phyloP scores from a whole-genome alignment of 2,888 invertebrate genomes.

The Drosophila prostipennis region DNA sequence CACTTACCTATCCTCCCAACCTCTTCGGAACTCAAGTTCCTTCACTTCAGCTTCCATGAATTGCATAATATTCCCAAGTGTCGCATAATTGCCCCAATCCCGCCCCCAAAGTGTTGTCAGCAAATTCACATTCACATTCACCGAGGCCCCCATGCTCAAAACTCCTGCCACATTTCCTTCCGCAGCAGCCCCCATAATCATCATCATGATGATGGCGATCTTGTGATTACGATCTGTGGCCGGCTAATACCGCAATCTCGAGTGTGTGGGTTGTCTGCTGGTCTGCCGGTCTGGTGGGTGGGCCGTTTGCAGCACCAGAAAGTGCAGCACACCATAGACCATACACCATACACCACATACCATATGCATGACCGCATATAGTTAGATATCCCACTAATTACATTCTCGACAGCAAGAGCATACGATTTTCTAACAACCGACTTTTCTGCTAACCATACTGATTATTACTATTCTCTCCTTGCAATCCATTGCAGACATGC shows the following conservation, averaged over 20 bases:
- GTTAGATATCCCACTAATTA: conserved; percentile 58
- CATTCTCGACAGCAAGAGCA: conserved; percentile 44
- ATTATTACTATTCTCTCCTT: conserved; percentile 44
- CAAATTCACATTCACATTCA: conserved; percentile 5
- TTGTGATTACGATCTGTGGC: conserved; percentile 32
- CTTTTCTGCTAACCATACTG: conserved; percentile 40
- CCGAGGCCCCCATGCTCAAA: background rate
- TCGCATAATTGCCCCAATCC: conserved; percentile 13
- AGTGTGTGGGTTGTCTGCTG: conserved; percentile 27
- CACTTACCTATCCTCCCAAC: background rate
- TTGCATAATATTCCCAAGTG: conserved; percentile 27
- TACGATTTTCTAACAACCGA: conserved; percentile 48
- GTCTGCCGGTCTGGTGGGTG: conserved; percentile 22
- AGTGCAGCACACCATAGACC: background rate
- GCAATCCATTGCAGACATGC: conserved; percentile 64
- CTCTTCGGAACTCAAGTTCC: background rate
- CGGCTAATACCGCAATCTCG: conserved; percentile 41
- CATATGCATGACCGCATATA: conserved; percentile 49
- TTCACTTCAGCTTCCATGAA: background rate
- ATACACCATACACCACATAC: conserved; percentile 1
- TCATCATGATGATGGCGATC: conserved; percentile 30
- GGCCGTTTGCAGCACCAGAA: conserved; percentile 14
- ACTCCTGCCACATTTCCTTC: conserved; percentile 17
- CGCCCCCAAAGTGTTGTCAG: conserved; percentile 25
- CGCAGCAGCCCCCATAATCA: conserved; percentile 13